phyloP scores from a whole-genome alignment of 2,113 vertebrate species.

The Lagenorhynchus albirostris region DNA sequence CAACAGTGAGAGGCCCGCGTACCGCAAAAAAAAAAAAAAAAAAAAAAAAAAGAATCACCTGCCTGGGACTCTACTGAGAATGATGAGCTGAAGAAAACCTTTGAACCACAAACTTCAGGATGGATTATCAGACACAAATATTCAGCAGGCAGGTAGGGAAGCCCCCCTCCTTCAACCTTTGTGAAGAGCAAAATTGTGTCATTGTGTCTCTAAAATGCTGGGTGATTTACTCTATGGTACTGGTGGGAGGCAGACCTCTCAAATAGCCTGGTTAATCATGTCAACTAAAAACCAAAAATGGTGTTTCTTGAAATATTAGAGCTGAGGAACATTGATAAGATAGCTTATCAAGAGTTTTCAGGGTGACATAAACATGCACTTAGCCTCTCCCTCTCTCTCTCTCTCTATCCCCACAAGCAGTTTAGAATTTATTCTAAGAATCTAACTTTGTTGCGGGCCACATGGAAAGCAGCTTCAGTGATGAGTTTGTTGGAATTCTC shows the following conservation, averaged over 20 bases:
- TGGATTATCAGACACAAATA: not conserved
- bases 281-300: not conserved
- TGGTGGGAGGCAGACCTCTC: not conserved
- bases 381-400: not conserved
- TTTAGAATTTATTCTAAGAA: not conserved
- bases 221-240: not conserved
- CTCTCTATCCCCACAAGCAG: not conserved
- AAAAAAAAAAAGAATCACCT: not conserved
- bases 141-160: constrained; percentile 55
- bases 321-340: not conserved
- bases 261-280: not conserved
- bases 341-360: not conserved
- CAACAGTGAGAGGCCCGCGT: no score
- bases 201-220: not conserved
- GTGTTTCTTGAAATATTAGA: not conserved
- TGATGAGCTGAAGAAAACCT: not conserved
- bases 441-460: not conserved
- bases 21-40: not conserved
- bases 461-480: not conserved
- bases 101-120: not conserved
- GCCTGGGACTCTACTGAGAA: not conserved
- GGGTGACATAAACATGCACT: not conserved
- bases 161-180: not conserved
- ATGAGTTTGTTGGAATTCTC: not conserved
- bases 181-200: not conserved